Percentiles rank a stretch among this genome's conserved stretches.
Conservation (phyloP, 2,888 invertebrate genomes). For the Liopterus haemorrhoidalis region DNA sequence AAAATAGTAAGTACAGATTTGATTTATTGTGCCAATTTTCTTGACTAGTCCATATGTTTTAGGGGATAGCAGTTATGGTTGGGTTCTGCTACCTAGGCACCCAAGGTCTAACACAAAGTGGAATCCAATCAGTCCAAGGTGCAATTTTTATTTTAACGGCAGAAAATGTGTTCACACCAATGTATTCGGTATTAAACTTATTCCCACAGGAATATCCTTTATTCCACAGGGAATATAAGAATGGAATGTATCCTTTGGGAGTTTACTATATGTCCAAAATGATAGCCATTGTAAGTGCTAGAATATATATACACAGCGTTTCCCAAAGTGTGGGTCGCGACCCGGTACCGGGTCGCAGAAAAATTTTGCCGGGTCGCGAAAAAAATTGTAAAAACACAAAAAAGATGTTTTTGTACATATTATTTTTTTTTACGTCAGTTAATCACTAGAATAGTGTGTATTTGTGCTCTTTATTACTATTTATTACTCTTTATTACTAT, state of each 20-base stretch:
- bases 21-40: slow-evolving; percentile 6
- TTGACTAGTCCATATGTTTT: slow-evolving; percentile 29
- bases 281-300: slow-evolving; percentile 69
- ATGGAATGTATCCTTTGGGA: slow-evolving; percentile 74
- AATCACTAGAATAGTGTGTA: too few relatives aligned
- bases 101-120: slow-evolving; percentile 65
- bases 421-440: too few relatives aligned
- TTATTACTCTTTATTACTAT: too few relatives aligned
- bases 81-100: slow-evolving; percentile 81
- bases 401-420: too few relatives aligned
- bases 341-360: too few relatives aligned
- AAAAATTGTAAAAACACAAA: too few relatives aligned
- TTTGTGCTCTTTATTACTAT: too few relatives aligned
- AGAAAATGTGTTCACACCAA: slow-evolving; percentile 85
- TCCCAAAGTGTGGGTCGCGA: too few relatives aligned
- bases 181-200: slow-evolving; percentile 82
- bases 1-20: slow-evolving; percentile 62
- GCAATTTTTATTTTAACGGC: slow-evolving; percentile 81
- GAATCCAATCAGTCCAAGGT: slow-evolving; percentile 83
- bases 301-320: background rate
- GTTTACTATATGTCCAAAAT: slow-evolving; percentile 77
- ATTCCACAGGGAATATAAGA: slow-evolving; percentile 72
- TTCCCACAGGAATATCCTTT: slow-evolving; percentile 77
- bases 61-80: slow-evolving; percentile 68
- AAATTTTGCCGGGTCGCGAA: too few relatives aligned